Conservation (phyloP, 2,797 vertebrate genomes). For the Pipistrellus pipistrellus region DNA sequence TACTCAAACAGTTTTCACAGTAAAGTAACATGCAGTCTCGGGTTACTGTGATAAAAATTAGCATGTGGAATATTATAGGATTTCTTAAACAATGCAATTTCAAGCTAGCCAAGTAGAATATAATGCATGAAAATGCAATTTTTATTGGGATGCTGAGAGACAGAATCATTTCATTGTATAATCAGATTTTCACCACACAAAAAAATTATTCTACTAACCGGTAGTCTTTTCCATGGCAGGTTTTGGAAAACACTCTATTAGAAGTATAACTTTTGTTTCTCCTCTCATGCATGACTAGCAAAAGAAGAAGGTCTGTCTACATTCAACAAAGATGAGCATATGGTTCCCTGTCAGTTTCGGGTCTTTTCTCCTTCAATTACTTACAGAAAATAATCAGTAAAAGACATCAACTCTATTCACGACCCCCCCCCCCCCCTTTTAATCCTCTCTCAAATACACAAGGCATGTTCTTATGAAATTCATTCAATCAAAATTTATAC, state of each 20-base stretch:
- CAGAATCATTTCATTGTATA: not conserved
- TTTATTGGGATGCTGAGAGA: not conserved
- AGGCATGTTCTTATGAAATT: conserved; percentile 48
- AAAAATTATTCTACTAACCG: not conserved
- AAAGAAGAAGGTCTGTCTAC: not conserved
- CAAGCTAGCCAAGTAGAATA: not conserved
- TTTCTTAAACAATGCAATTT: not conserved
- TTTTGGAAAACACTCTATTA: conserved; percentile 8
- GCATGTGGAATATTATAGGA: not conserved
- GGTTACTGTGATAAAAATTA: not conserved
- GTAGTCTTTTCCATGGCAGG: not conserved
- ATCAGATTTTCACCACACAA: not conserved
- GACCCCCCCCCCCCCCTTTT: not conserved
- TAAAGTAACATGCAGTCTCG: not conserved
- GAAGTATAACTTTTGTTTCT: conserved; percentile 17
- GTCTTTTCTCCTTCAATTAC: conserved; percentile 22
- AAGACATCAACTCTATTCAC: conserved; percentile 36
- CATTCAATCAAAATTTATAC: conserved; percentile 30
- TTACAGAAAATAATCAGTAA: conserved; percentile 56
- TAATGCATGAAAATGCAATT: not conserved
- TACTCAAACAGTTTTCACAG: not conserved
- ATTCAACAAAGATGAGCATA: conserved; percentile 55
- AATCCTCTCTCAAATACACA: conserved; percentile 56
- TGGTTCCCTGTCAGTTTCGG: conserved; percentile 56
- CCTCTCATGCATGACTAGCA: not conserved